These are phyloP conservation scores for Mormyrops attenuatus DNA, from an alignment of 2,797 vertebrate genomes.

Conservation along the genomic window DNA sequence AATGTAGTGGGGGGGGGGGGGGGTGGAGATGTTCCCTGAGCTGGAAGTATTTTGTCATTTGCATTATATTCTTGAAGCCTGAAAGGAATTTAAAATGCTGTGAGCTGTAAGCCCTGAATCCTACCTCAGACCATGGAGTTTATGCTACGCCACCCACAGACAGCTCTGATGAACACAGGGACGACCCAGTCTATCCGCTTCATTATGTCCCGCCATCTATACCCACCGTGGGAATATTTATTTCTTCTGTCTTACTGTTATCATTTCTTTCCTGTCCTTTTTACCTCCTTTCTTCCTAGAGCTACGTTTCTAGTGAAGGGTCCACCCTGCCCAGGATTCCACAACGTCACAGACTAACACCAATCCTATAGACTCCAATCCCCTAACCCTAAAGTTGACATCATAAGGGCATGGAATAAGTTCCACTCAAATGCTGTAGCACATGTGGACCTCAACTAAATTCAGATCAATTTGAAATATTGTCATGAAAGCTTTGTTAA, in stretches of 20 bases:
- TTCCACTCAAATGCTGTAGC: neutral
- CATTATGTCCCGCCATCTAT: neutral
- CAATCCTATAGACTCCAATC: neutral
- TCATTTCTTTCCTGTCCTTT: neutral
- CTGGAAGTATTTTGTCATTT: neutral
- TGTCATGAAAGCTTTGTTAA: neutral
- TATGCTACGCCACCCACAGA: neutral
- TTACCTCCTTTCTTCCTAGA: neutral
- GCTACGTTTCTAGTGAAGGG: neutral
- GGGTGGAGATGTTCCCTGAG: neutral
- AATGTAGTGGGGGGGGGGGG: neutral
- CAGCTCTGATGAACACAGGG: neutral
- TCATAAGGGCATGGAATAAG: neutral
- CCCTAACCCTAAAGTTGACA: neutral
- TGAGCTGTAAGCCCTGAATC: neutral
- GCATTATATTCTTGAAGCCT: neutral
- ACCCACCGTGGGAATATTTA: neutral
- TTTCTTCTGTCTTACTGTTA: neutral
- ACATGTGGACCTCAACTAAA: neutral
- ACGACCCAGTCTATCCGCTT: neutral
- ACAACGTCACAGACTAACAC: neutral
- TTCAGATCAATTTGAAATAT: neutral
- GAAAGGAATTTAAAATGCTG: neutral
- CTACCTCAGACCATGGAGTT: neutral
- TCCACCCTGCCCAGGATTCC: neutral